These are phyloP conservation scores for Eristalis tenax DNA, from an alignment of 2,888 invertebrate species.

Conservation along the genomic window DNA sequence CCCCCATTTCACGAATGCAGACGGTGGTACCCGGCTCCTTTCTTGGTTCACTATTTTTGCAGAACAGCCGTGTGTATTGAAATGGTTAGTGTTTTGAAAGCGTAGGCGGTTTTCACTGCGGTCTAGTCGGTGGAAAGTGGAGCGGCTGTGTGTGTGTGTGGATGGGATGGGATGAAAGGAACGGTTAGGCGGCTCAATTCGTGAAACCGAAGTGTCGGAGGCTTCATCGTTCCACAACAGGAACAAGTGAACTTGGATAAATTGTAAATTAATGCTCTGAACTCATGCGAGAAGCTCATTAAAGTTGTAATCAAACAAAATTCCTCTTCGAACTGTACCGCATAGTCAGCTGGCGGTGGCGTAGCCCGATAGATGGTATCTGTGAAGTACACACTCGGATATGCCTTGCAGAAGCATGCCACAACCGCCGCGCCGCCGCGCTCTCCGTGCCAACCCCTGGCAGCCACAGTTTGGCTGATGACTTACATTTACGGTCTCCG, in stretches of 20 bases:
- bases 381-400: slow-evolving; percentile 11
- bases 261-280: slow-evolving; percentile 59
- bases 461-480: not conserved
- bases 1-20: not conserved
- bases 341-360: slow-evolving; percentile 19
- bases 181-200: slow-evolving; percentile 12
- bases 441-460: not conserved
- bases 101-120: slow-evolving; percentile 2
- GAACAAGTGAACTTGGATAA: slow-evolving; percentile 46
- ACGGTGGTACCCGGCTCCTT: not conserved
- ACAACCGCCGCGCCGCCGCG: not conserved
- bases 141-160: not conserved
- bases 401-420: slow-evolving; percentile 7
- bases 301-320: slow-evolving; percentile 66
- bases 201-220: slow-evolving; percentile 46
- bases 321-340: slow-evolving; percentile 36
- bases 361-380: slow-evolving; percentile 14
- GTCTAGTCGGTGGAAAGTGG: not conserved
- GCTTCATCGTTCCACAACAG: slow-evolving; percentile 27
- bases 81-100: slow-evolving; percentile 29
- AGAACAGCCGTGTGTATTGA: slow-evolving; percentile 16
- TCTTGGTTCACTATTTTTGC: slow-evolving; percentile 1
- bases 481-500: slow-evolving; percentile 13
- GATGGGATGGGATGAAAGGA: not conserved
- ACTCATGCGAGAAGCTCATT: slow-evolving; percentile 64